Conservation (phyloP, 1,140 invertebrate genomes). For the Dolichoris vasculosae region DNA sequence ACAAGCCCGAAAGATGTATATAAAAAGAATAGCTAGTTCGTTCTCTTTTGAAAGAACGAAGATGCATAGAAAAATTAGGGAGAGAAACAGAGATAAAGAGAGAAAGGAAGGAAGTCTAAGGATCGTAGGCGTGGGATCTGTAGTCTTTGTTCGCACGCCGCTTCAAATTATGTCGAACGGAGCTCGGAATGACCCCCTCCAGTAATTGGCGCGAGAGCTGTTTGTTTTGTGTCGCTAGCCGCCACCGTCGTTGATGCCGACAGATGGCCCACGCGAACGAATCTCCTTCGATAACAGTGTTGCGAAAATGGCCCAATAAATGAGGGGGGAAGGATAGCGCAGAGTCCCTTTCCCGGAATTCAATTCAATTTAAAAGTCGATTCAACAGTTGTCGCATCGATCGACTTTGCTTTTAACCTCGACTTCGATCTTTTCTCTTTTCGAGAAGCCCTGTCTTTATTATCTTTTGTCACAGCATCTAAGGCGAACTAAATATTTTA, state of each 20-base stretch:
- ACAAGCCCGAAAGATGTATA: neutral
- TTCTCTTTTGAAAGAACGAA: neutral
- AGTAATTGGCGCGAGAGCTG: slow-evolving; percentile 67
- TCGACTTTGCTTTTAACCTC: neutral
- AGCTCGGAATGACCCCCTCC: slow-evolving; percentile 57
- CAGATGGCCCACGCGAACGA: slow-evolving; percentile 51
- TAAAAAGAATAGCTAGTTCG: neutral
- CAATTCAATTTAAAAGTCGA: slow-evolving; percentile 47
- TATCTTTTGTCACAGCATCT: no score
- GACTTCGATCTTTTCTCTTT: no score
- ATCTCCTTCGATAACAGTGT: slow-evolving; percentile 40
- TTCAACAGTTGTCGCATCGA: slow-evolving; percentile 47
- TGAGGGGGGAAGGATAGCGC: neutral
- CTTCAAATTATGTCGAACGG: slow-evolving; percentile 66
- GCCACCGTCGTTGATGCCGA: slow-evolving; percentile 31
- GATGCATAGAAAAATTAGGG: neutral
- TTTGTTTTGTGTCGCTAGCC: slow-evolving; percentile 67
- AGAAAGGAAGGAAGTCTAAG: slow-evolving; percentile 55
- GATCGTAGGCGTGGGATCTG: slow-evolving; percentile 62
- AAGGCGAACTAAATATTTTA: neutral
- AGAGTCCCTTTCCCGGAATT: slow-evolving; percentile 34
- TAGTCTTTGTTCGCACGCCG: slow-evolving; percentile 64
- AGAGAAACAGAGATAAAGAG: slow-evolving; percentile 22
- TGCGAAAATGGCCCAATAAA: slow-evolving; percentile 46
- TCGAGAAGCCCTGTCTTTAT: no score